Evolutionary conservation across 1,140 invertebrate species (phyloP).

Genomic region (Zaprionus ornatus): DNA sequence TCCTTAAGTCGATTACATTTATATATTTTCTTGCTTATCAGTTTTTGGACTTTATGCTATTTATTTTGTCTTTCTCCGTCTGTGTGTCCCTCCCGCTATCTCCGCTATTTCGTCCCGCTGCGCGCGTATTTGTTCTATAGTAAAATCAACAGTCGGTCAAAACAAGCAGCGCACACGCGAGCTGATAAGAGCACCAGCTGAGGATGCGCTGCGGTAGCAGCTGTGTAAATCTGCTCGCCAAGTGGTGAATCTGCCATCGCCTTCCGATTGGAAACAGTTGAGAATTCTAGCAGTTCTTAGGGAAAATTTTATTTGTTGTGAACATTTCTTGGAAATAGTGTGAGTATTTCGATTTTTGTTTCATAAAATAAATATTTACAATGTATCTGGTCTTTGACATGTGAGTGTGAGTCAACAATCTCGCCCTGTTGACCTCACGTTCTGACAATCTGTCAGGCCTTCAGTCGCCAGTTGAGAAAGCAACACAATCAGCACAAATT

Average conservation of each 20-base stretch:
- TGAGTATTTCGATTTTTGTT: background rate
- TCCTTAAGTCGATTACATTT: background rate
- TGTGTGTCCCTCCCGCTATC: background rate
- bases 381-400: background rate
- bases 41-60: constrained; percentile 75
- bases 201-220: background rate
- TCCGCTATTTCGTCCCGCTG: constrained; percentile 17
- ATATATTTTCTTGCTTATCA: constrained; percentile 63
- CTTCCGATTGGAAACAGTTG: background rate
- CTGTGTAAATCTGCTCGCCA: background rate
- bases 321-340: background rate
- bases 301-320: background rate
- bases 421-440: background rate
- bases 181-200: constrained; percentile 21
- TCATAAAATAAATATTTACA: constrained; percentile 1
- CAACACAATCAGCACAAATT: constrained; percentile 38
- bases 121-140: constrained; percentile 67
- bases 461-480: background rate
- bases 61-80: constrained; percentile 51
- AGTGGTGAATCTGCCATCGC: background rate
- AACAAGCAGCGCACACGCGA: constrained; percentile 22
- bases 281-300: background rate
- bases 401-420: background rate
- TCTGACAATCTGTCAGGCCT: background rate
- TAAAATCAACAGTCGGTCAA: constrained; percentile 64